Evolutionary conservation across 2,888 invertebrate genomes (phyloP).

Genomic region (Torymus texanus): DNA sequence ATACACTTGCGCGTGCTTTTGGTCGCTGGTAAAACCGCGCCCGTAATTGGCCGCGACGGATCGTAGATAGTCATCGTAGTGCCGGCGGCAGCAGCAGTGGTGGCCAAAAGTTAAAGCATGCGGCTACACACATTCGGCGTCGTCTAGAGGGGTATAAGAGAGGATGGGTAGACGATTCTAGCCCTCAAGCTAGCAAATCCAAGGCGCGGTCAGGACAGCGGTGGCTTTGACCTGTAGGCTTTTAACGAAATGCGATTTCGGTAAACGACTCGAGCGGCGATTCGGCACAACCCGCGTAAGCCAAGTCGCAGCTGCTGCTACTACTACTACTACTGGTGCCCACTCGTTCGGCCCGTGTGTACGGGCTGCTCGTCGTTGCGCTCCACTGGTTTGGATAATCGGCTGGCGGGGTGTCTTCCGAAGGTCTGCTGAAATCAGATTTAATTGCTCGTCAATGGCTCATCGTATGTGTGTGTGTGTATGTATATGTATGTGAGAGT

Average conservation of each 20-base stretch:
- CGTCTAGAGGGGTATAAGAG: too few species aligned
- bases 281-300: slow-evolving; percentile 69
- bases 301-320: slow-evolving; percentile 68
- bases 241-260: slow-evolving; percentile 56
- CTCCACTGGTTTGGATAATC: slow-evolving; percentile 65
- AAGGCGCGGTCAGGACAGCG: background rate
- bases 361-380: slow-evolving; percentile 64
- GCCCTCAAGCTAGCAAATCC: background rate
- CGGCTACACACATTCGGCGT: too few species aligned
- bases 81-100: too few species aligned
- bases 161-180: background rate
- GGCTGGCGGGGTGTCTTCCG: slow-evolving; percentile 68
- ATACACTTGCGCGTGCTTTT: too few species aligned
- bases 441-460: slow-evolving; percentile 34
- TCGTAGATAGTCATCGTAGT: too few species aligned
- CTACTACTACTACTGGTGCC: slow-evolving; percentile 70
- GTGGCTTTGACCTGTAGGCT: background rate
- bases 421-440: slow-evolving; percentile 66
- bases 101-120: too few species aligned
- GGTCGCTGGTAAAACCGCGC: too few species aligned
- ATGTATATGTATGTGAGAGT: background rate
- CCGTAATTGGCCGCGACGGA: too few species aligned
- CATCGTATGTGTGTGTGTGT: background rate
- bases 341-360: slow-evolving; percentile 71
- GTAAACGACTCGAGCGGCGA: slow-evolving; percentile 72